A percentile compares a stretch with the other conserved stretches of the same genome.
These are phyloP conservation scores for Chroicocephalus ridibundus DNA, from an alignment of 2,113 vertebrate genomes.

Conservation along the genomic window DNA sequence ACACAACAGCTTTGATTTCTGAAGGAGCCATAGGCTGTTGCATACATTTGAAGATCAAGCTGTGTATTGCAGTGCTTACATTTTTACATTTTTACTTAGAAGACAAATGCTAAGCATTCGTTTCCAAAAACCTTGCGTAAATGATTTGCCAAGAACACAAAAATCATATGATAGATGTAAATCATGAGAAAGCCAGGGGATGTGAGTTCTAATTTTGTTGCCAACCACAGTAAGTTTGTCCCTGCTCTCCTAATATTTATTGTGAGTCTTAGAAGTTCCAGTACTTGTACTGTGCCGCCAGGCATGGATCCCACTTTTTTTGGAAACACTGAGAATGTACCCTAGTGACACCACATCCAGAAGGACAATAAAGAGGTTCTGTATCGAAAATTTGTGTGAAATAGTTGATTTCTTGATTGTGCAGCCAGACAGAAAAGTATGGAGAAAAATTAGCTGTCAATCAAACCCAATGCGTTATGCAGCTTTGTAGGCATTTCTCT, in stretches of 20 bases:
- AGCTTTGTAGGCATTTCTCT: not conserved
- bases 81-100: slow-evolving; percentile 11
- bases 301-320: not conserved
- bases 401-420: not conserved
- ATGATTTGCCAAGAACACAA: not conserved
- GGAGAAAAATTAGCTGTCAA: not conserved
- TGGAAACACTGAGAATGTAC: not conserved
- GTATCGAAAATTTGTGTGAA: not conserved
- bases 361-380: not conserved
- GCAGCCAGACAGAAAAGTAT: not conserved
- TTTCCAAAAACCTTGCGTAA: not conserved
- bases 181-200: not conserved
- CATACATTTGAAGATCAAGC: not conserved
- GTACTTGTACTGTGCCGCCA: not conserved
- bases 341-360: not conserved
- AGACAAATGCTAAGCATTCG: not conserved
- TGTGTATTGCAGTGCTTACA: not conserved
- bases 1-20: not conserved
- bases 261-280: not conserved
- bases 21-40: not conserved
- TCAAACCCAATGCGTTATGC: not conserved
- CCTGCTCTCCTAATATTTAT: not conserved
- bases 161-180: not conserved
- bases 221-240: not conserved
- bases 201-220: not conserved